Percentiles rank a stretch among this genome's conserved stretches.
phyloP scores from a whole-genome alignment of 2,888 invertebrate species.

The Anagyrus pseudococci region DNA sequence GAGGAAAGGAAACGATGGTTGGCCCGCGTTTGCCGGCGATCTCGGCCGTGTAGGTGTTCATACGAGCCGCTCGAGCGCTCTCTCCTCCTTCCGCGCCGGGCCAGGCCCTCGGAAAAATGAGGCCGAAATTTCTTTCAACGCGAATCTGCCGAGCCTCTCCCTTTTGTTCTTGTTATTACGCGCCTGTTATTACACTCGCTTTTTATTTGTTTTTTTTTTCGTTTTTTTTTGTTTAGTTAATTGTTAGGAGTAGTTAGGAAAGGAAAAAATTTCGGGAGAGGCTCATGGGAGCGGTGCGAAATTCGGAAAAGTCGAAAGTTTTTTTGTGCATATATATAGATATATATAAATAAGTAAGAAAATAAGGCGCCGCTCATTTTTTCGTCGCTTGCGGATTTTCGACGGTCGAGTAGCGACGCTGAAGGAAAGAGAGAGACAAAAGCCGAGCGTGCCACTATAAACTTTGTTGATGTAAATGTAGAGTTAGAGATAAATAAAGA shows the following conservation, averaged over 20 bases:
- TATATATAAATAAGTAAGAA: neutral
- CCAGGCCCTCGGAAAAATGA: neutral
- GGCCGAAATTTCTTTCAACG: neutral
- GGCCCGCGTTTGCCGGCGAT: neutral
- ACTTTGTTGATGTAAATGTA: neutral
- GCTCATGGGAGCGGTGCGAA: conserved; percentile 6
- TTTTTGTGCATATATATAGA: neutral
- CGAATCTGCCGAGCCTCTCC: conserved; percentile 12
- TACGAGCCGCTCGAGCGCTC: neutral
- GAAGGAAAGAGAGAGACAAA: neutral
- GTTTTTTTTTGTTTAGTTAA: conserved; percentile 32
- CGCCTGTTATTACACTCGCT: neutral
- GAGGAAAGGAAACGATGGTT: neutral
- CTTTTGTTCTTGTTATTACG: conserved; percentile 24
- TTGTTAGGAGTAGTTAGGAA: conserved; percentile 1
- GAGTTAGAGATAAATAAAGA: neutral
- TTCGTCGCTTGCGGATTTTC: too few species aligned
- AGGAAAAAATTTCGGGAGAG: conserved; percentile 3
- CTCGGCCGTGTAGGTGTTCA: neutral
- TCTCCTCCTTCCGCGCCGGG: neutral
- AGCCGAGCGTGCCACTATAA: neutral
- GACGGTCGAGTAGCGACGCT: too few species aligned
- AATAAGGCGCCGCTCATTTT: neutral
- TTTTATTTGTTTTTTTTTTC: neutral
- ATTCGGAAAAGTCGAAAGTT: conserved; percentile 7